Percentiles rank a stretch among this genome's conserved stretches.
Evolutionary conservation across 23 tunicate species (phyloP).

Genomic region (Aplidium turbinatum): DNA sequence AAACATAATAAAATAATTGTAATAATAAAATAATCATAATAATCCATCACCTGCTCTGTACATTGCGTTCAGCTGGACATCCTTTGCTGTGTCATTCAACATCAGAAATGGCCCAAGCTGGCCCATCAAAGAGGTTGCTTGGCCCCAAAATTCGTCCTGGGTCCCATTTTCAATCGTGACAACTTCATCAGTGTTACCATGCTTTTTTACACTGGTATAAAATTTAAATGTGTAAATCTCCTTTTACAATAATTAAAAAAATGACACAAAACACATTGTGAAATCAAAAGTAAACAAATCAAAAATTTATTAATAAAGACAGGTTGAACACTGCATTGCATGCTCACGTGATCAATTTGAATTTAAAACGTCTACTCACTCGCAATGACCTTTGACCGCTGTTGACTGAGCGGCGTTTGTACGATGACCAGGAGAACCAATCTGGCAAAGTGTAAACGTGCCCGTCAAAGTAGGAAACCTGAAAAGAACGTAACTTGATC

Average conservation of each 20-base stretch:
- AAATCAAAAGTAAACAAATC: too few species aligned
- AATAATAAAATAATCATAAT: too few species aligned
- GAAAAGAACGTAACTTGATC: too few species aligned
- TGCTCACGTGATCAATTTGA: too few species aligned
- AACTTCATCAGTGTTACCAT: constrained; percentile 64
- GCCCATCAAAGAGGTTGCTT: constrained; percentile 80
- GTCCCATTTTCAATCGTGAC: constrained; percentile 79
- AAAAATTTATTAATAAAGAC: too few species aligned
- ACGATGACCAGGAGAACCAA: constrained; percentile 81
- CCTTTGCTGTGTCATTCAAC: constrained; percentile 71
- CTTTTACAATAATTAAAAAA: too few species aligned
- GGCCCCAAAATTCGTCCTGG: constrained; percentile 96
- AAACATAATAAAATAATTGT: too few species aligned
- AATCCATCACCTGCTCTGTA: constrained; percentile 49
- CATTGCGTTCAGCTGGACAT: constrained; percentile 60
- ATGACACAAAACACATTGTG: too few species aligned
- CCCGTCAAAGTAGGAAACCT: constrained; percentile 68
- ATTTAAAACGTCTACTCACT: too few species aligned
- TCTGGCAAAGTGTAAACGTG: constrained; percentile 64
- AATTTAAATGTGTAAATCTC: too few species aligned
- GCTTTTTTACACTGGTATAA: constrained; percentile 32
- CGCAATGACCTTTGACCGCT: too few species aligned
- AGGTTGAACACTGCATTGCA: too few species aligned
- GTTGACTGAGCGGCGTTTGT: constrained; percentile 63
- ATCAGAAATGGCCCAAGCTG: constrained; percentile 77